These are phyloP conservation scores for Lepus oiostolus DNA, from an alignment of 2,797 vertebrate genomes.

Conservation along the genomic window DNA sequence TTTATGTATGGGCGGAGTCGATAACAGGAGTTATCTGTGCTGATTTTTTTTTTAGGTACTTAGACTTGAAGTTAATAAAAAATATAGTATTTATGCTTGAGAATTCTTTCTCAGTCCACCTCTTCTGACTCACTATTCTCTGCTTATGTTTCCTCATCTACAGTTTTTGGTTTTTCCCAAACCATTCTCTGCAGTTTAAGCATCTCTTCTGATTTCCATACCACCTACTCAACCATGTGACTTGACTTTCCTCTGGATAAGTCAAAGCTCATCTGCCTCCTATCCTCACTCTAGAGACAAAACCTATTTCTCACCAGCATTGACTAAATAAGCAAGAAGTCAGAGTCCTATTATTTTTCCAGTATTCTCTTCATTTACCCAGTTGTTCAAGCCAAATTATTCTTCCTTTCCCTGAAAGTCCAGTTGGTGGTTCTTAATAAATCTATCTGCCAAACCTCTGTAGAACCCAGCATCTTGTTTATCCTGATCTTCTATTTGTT, in stretches of 20 bases:
- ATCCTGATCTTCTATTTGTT: neutral
- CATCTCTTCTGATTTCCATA: neutral
- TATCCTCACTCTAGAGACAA: neutral
- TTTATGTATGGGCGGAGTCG: neutral
- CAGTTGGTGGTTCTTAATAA: neutral
- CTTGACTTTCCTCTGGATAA: neutral
- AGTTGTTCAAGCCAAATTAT: neutral
- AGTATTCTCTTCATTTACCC: neutral
- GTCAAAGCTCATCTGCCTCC: neutral
- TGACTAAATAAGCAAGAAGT: neutral
- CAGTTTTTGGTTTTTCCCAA: neutral
- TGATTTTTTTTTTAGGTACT: too few species aligned
- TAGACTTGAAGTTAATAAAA: neutral
- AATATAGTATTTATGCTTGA: neutral
- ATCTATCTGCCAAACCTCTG: neutral
- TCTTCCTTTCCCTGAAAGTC: constrained; percentile 8
- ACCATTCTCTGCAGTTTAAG: neutral
- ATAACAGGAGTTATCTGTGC: too few species aligned
- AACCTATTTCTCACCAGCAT: neutral
- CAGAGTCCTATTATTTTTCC: neutral
- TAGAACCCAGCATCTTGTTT: neutral
- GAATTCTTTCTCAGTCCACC: rapidly evolving
- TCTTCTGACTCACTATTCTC: neutral
- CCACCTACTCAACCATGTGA: neutral
- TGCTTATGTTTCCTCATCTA: neutral